Evolutionary conservation across 2,888 invertebrate species (phyloP), one percentile per base, ranked within the genome.

Genomic region (Cosmorhoe ocellata): DNA sequence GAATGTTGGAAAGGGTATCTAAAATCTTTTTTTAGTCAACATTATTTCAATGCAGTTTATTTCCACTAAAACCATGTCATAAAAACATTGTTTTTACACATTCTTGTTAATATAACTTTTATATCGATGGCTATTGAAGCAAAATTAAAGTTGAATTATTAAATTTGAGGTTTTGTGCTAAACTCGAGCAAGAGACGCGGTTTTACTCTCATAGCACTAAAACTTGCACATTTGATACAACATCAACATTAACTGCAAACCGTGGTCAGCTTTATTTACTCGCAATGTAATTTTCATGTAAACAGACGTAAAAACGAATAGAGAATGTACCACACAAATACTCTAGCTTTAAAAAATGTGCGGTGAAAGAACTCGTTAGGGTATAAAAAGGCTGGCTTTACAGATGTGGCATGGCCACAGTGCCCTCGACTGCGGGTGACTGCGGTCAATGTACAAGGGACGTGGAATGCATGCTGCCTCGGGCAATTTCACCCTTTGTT

Each of bases 401-500:
- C 67, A 72, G 68, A 68, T 64, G 66, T 63, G 58, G 61, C 59
- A 51, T 61, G 60, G 53, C 65, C 67, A 59, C 68, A 71, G 63
- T 58, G 61, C 60, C 59, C 71, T 79, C 69, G 53, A 72, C 72
- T 74, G 81, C 81, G 83, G 84, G 83, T 82, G 51, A 72, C 71
- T 74, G 82, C 84, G 84, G 85, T 85, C 84, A 85, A 79, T 66
- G 80, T 60, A 74, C 79, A 78, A 66, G 59, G 60, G 68, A 73
- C 73, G 71, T 58, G 69, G 77, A 77, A 71, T 74, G 70, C 72
- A 72, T 61, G 71, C 72, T 61, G 72, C 81, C 81, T 61, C 74
- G 65, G 76, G 81, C 81, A 77, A 80, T 84, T 83, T 81, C 71
- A 76, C 67, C 83, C 79, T 84, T 86, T 87, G 86, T 88, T 81